Evolutionary conservation across 2,113 vertebrate genomes (phyloP).

Genomic region (Apodemus sylvaticus): DNA sequence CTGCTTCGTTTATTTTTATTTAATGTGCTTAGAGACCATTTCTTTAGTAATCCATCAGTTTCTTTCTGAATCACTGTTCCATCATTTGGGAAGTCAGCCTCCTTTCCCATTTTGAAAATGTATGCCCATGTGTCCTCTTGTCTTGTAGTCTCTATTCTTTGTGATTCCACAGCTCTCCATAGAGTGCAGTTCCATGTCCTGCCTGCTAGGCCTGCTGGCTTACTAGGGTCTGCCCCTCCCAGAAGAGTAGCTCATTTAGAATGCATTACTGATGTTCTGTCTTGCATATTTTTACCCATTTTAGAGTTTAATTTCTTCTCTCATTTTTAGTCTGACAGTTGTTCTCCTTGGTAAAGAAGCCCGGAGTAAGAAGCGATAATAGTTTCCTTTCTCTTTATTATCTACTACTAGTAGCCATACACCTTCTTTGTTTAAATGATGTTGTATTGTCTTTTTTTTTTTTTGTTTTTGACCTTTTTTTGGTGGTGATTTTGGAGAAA

Average conservation of each 20-base stretch:
- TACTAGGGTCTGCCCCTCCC: slow-evolving; percentile 53
- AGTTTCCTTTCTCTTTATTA: slow-evolving; percentile 63
- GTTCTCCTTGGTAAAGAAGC: slow-evolving; percentile 64
- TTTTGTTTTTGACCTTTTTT: slow-evolving; percentile 22
- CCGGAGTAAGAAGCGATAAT: slow-evolving; percentile 34
- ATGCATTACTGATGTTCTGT: slow-evolving; percentile 23
- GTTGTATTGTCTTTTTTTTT: slow-evolving; percentile 26
- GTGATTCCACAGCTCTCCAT: neutral
- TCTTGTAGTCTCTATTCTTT: slow-evolving; percentile 72
- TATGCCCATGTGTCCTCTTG: slow-evolving; percentile 40
- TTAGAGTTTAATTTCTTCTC: slow-evolving; percentile 71
- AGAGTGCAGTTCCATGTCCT: slow-evolving; percentile 41
- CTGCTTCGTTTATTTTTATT: slow-evolving; percentile 30
- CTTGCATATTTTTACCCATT: slow-evolving; percentile 56
- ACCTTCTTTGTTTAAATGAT: slow-evolving; percentile 50
- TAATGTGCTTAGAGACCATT: slow-evolving; percentile 38
- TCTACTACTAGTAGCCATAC: neutral
- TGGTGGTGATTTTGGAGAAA: slow-evolving; percentile 50
- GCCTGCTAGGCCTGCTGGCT: slow-evolving; percentile 19
- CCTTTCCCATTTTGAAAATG: slow-evolving; percentile 52
- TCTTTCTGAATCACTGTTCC: slow-evolving; percentile 64
- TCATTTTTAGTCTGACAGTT: slow-evolving; percentile 5
- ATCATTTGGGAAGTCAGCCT: slow-evolving; percentile 40
- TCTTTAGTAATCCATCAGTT: slow-evolving; percentile 48
- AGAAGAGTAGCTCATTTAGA: slow-evolving; percentile 21